Conservation (phyloP, 2,888 invertebrate species). For the Cheilosia soror region DNA sequence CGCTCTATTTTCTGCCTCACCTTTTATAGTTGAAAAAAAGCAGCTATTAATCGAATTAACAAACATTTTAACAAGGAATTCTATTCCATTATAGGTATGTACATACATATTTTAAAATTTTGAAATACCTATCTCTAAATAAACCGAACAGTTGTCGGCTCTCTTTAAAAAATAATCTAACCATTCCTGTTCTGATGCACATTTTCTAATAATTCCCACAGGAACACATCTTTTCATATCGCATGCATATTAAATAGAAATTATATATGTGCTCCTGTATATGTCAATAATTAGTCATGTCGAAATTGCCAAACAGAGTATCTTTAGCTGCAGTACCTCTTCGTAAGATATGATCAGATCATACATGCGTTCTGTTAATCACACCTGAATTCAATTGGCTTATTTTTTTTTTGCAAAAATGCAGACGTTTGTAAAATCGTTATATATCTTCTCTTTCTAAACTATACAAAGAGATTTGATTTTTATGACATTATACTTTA, state of each 20-base stretch:
- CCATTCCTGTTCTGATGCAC: not conserved
- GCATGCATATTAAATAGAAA: constrained; percentile 28
- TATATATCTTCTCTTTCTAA: not conserved
- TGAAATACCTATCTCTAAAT: too few relatives aligned
- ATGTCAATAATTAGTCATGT: constrained; percentile 27
- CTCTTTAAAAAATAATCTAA: not conserved
- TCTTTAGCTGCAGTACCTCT: not conserved
- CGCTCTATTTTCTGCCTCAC: too few relatives aligned
- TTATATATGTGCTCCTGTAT: constrained; percentile 29
- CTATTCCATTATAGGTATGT: too few relatives aligned
- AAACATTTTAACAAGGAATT: too few relatives aligned
- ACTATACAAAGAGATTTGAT: not conserved
- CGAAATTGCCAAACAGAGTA: not conserved
- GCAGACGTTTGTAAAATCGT: not conserved
- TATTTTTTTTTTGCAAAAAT: too few relatives aligned
- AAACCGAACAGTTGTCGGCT: too few relatives aligned
- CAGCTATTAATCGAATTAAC: too few relatives aligned
- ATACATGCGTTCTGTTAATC: too few relatives aligned
- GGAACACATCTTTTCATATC: constrained; percentile 50
- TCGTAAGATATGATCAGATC: too few relatives aligned
- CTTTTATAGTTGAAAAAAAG: too few relatives aligned
- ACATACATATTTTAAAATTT: too few relatives aligned
- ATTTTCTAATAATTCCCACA: constrained; percentile 43
- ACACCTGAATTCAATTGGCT: too few relatives aligned
- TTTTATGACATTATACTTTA: constrained; percentile 2